phyloP scores from a whole-genome alignment of 1,140 invertebrate species.

The Apis cerana region DNA sequence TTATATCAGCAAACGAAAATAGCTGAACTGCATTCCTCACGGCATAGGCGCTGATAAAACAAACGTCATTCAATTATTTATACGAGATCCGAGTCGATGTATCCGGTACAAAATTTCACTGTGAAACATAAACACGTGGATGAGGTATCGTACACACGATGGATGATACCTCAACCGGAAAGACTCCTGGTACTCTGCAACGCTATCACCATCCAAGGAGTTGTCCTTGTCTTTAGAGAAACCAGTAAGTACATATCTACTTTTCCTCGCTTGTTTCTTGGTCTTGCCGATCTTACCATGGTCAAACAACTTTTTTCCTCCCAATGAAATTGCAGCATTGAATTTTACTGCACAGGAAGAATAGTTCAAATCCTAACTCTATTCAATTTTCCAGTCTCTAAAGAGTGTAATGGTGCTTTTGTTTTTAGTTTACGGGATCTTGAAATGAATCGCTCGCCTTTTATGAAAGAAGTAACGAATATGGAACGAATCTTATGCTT shows the following conservation, averaged over 20 bases:
- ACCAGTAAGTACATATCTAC: constrained; percentile 10
- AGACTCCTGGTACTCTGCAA: neutral
- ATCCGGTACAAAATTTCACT: constrained; percentile 35
- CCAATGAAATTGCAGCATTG: neutral
- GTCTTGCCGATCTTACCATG: neutral
- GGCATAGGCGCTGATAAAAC: neutral
- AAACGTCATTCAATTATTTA: constrained; percentile 26
- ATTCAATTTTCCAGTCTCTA: neutral
- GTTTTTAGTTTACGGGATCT: neutral
- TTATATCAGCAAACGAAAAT: neutral
- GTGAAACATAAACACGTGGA: neutral
- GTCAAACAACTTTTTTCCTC: neutral
- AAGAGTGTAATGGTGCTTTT: neutral
- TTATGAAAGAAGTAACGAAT: neutral
- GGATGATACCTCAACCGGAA: constrained; percentile 27
- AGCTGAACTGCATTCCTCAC: too few species aligned
- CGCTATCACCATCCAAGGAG: constrained; percentile 19
- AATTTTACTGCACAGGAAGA: neutral
- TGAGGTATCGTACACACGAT: constrained; percentile 2
- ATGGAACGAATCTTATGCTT: too few species aligned
- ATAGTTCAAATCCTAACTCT: neutral
- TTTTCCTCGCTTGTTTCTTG: constrained; percentile 16
- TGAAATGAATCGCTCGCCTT: neutral
- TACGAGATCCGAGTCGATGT: neutral
- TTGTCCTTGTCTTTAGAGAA: constrained; percentile 36